phyloP scores from a whole-genome alignment of 2,113 vertebrate species.

The Pterocles burchelli region DNA sequence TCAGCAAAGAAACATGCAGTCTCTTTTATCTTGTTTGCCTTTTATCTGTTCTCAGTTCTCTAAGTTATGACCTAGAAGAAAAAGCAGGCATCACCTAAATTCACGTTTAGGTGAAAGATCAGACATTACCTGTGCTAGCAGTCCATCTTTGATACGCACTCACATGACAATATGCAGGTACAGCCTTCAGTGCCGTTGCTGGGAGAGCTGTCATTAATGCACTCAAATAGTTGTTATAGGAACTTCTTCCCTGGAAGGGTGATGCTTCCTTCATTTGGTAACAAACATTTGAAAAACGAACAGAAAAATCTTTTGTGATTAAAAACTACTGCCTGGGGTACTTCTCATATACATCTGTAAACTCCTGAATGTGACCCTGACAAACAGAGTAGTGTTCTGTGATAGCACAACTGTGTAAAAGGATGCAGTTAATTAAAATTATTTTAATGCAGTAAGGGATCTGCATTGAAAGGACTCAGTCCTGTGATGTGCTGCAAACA shows the following conservation, averaged over 20 bases:
- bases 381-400: background rate
- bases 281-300: background rate
- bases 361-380: too few relatives aligned
- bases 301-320: background rate
- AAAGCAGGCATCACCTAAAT: background rate
- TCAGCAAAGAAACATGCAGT: background rate
- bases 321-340: background rate
- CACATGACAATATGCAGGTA: background rate
- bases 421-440: background rate
- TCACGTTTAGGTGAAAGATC: background rate
- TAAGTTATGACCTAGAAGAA: background rate
- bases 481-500: background rate
- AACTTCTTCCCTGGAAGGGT: background rate
- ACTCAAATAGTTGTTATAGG: rapidly evolving
- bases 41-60: background rate
- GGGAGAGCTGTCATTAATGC: background rate
- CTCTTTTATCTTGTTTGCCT: background rate
- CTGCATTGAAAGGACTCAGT: background rate
- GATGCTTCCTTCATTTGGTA: background rate
- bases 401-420: background rate
- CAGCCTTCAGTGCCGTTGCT: background rate
- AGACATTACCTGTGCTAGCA: background rate
- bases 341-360: background rate
- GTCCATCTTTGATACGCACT: background rate
- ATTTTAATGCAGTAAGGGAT: background rate